phyloP scores from a whole-genome alignment of 2,113 vertebrate genomes.

The Phalacrocorax brasilianus region DNA sequence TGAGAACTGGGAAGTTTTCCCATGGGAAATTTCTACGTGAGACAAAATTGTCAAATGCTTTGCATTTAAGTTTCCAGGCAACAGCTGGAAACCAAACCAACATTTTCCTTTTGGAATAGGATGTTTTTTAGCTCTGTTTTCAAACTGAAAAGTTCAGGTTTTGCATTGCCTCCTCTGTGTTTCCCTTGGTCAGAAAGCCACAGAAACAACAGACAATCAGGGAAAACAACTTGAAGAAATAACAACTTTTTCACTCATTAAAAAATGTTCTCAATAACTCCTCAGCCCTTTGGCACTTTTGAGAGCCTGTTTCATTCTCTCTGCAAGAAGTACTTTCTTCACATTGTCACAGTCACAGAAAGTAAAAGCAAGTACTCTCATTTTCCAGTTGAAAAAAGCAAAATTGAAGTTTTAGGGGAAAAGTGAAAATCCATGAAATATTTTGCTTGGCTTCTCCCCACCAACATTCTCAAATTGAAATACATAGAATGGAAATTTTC shows the following conservation, averaged over 20 bases:
- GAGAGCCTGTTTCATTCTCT: background rate
- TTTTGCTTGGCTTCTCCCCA: background rate
- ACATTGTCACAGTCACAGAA: background rate
- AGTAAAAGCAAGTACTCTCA: background rate
- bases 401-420: background rate
- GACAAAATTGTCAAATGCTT: constrained; percentile 4
- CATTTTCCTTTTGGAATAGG: background rate
- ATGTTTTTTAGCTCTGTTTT: background rate
- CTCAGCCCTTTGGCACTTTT: background rate
- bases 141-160: background rate
- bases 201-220: background rate
- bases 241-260: background rate
- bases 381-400: background rate
- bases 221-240: background rate
- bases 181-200: background rate
- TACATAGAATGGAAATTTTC: background rate
- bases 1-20: constrained; percentile 1
- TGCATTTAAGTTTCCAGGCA: background rate
- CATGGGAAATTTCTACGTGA: constrained; percentile 7
- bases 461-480: background rate
- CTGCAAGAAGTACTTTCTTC: background rate
- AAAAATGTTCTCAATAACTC: background rate
- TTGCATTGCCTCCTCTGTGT: background rate
- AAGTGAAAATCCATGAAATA: background rate
- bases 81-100: background rate